Evolutionary conservation across 2,113 vertebrate genomes (phyloP), one percentile per base, ranked within the genome.

Genomic region (Apistogramma diplotaenia): DNA sequence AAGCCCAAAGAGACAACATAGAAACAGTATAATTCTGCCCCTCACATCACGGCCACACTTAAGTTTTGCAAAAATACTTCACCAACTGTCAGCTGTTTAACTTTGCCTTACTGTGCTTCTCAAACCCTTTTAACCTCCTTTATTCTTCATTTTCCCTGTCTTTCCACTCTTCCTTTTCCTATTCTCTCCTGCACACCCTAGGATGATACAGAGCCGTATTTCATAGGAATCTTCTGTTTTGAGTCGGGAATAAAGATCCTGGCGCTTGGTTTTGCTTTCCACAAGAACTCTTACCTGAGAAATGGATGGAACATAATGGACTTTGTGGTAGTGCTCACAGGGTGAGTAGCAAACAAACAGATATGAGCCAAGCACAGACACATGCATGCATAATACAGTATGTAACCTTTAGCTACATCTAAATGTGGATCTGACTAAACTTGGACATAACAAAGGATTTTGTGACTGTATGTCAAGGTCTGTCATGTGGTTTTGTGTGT

Each of bases 251-350:
- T 94, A 79, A 94, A 94, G 85, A 94, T 94, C 53, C 88, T 94
- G 55, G 93, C 93, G 0, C 92, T 94, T 74, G 93, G 93, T 25
- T 94, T 94, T 5, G 92, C 92, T 79, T 93, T 94, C 74, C 93
- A 94, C 81, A 94, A 94, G 88, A 94, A 94, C 86, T 94, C 93
- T 9, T 94, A 94, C 76, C 84, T 94, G 83, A 87, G 93, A 57
- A 94, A 94, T 3, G 93, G 93, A 43, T 94, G 93, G 93, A 94
- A 94, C 2, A 91, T 94, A 81, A 94, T 94, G 93, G 93, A 94
- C 83, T 94, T 94, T 67, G 93, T 94, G 43, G 93, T 94, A 61
- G 93, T 94, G 23, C 87, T 89, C 78, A 94, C 93, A 23, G 93
- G 93, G 93, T 94, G 78, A 91, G 93, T 85, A 57, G 31, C 23